phyloP scores from a whole-genome alignment of 2,113 vertebrate species.

The Oriolus oriolus region DNA sequence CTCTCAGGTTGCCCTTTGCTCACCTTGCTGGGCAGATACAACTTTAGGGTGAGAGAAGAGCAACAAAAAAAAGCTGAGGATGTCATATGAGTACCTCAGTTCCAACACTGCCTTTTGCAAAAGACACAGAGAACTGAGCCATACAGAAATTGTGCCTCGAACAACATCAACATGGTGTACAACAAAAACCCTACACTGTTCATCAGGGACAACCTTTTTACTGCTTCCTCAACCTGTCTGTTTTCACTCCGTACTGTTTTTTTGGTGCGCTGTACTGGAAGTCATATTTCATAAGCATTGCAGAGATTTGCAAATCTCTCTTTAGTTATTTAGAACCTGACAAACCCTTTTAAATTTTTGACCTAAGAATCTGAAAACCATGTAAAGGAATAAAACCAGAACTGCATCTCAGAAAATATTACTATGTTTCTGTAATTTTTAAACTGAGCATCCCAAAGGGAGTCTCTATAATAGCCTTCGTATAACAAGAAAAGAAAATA shows the following conservation, averaged over 20 bases:
- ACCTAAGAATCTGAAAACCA: background rate
- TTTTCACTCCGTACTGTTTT: background rate
- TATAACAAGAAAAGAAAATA: slow-evolving; percentile 44
- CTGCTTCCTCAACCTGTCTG: background rate
- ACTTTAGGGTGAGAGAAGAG: background rate
- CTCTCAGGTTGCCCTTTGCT: background rate
- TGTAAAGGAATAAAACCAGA: background rate
- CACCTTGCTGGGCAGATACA: background rate
- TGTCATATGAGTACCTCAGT: background rate
- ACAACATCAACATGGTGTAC: background rate
- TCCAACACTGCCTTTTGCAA: background rate
- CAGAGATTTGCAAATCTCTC: background rate
- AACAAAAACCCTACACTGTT: background rate
- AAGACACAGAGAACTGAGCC: background rate
- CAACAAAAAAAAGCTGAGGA: background rate
- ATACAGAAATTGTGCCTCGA: background rate
- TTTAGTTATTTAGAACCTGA: background rate
- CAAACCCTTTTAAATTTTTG: background rate
- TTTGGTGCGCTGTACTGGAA: background rate
- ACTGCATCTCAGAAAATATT: slow-evolving; percentile 17
- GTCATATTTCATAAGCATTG: background rate
- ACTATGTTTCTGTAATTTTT: slow-evolving; percentile 34
- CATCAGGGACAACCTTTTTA: background rate
- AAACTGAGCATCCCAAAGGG: slow-evolving; percentile 7
- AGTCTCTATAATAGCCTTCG: background rate